Evolutionary conservation across 2,113 vertebrate genomes (phyloP).

Genomic region (Syngnathus floridae): DNA sequence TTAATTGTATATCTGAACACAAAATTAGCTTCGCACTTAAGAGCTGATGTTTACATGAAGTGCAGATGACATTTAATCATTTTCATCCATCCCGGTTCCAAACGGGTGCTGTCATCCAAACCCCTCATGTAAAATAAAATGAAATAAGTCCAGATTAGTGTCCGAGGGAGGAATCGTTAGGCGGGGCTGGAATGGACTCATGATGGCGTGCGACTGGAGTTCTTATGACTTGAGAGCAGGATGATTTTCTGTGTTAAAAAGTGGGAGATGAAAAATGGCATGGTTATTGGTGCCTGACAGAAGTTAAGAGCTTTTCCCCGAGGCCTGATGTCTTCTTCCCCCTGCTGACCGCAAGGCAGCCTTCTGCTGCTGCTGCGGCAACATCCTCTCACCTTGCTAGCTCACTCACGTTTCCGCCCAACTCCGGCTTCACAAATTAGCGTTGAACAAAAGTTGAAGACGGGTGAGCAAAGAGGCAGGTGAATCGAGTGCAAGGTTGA

Average conservation of each 20-base stretch:
- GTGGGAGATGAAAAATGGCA: slow-evolving; percentile 74
- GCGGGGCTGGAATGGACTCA: slow-evolving; percentile 65
- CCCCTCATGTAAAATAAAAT: not conserved
- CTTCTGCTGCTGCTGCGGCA: slow-evolving; percentile 70
- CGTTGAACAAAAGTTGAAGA: slow-evolving; percentile 5
- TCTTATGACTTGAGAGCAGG: slow-evolving; percentile 70
- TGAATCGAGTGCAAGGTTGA: slow-evolving; percentile 41
- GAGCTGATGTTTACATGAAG: no score
- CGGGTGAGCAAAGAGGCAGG: slow-evolving; percentile 16
- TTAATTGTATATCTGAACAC: not conserved
- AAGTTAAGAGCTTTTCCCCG: slow-evolving; percentile 78
- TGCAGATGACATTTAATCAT: no score
- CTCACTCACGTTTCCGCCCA: slow-evolving; percentile 5
- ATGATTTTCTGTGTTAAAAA: slow-evolving; percentile 74
- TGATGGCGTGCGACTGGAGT: slow-evolving; percentile 67
- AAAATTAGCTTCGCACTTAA: not conserved
- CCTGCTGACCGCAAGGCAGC: slow-evolving; percentile 70
- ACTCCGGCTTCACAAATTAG: slow-evolving; percentile 8
- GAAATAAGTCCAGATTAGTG: slow-evolving; percentile 16
- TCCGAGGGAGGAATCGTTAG: slow-evolving; percentile 27
- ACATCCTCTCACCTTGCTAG: slow-evolving; percentile 71
- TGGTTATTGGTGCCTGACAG: slow-evolving; percentile 79
- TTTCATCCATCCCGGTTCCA: no score
- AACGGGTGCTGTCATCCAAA: not conserved
- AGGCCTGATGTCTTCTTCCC: slow-evolving; percentile 58